Conservation (phyloP, 2,888 invertebrate species). For the Thera obeliscata region DNA sequence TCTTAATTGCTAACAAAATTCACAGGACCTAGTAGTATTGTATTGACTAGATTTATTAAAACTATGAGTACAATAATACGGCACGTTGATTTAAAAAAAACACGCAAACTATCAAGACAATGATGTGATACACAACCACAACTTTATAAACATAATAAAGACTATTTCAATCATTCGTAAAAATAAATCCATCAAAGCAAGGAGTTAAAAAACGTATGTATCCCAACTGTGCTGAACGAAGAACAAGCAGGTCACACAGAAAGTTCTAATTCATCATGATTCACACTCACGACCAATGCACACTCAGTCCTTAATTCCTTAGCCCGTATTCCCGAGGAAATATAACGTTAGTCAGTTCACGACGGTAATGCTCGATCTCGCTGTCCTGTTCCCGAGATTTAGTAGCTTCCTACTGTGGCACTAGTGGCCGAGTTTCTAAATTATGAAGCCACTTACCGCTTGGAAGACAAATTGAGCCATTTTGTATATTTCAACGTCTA, state of each 20-base stretch:
- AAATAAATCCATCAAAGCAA: no score
- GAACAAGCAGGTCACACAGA: background rate
- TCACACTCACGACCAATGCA: constrained; percentile 5
- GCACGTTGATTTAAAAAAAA: no score
- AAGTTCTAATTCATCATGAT: constrained; percentile 3
- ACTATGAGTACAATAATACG: no score
- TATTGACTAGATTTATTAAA: no score
- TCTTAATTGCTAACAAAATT: no score
- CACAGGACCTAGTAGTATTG: no score
- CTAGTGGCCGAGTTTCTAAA: constrained; percentile 71
- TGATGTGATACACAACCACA: no score
- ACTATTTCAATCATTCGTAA: no score
- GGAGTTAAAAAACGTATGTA: background rate
- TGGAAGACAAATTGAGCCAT: constrained; percentile 73
- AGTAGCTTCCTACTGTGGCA: constrained; percentile 64
- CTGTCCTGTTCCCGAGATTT: constrained; percentile 65
- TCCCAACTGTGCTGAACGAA: background rate
- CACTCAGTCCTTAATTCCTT: constrained; percentile 26
- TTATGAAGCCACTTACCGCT: constrained; percentile 69
- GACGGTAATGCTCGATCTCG: constrained; percentile 60
- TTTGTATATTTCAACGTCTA: constrained; percentile 62
- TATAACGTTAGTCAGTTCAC: constrained; percentile 47
- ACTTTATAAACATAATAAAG: no score
- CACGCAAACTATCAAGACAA: no score
- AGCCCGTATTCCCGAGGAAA: constrained; percentile 40